These are phyloP conservation scores for Pipistrellus nathusii DNA, from an alignment of 2,797 vertebrate species.

Conservation along the genomic window DNA sequence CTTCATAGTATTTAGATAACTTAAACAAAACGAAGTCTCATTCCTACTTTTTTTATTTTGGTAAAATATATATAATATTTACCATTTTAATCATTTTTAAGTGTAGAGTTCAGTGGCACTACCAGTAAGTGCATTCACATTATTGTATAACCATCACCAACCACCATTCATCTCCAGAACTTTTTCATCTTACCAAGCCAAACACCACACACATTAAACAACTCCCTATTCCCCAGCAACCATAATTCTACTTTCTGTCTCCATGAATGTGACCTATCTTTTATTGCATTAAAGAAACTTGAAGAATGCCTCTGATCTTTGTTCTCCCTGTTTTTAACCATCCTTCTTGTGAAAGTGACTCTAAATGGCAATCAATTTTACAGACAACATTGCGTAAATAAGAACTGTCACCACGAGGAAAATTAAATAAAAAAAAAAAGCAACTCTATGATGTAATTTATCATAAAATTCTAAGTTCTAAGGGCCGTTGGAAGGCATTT, in stretches of 20 bases:
- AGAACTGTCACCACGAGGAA: slow-evolving; percentile 44
- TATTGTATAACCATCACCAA: background rate
- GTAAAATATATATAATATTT: background rate
- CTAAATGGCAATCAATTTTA: slow-evolving; percentile 39
- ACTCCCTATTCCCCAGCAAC: background rate
- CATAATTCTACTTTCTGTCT: background rate
- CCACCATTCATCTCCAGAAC: background rate
- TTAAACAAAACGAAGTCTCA: background rate
- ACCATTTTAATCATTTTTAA: background rate
- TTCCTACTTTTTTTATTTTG: background rate
- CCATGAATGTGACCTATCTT: background rate
- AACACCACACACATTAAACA: background rate
- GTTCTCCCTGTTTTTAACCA: background rate
- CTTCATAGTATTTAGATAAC: slow-evolving; percentile 21
- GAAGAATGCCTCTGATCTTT: slow-evolving; percentile 6
- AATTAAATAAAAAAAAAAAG: background rate
- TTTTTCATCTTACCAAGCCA: background rate
- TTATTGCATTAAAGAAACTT: background rate
- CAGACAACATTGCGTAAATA: slow-evolving; percentile 31
- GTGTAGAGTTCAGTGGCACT: background rate
- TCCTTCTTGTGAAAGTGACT: slow-evolving; percentile 11
- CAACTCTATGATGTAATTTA: slow-evolving; percentile 1
- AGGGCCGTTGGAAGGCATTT: background rate
- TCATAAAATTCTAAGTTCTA: background rate
- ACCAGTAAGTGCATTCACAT: background rate